Conservation (phyloP, 2,888 invertebrate genomes). For the Thysanoteuthis rhombus region DNA sequence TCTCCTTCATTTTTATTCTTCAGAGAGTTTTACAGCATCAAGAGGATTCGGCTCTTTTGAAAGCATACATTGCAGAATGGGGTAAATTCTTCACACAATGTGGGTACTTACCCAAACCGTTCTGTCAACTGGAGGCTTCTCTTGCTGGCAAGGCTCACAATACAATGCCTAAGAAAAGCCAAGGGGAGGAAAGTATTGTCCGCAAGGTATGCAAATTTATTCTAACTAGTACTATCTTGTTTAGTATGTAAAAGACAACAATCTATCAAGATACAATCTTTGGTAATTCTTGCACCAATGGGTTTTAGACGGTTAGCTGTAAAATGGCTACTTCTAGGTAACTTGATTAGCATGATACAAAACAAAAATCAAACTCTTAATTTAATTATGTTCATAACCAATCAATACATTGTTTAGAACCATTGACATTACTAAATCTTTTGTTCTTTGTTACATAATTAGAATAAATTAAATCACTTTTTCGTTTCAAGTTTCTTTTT, state of each 20-base stretch:
- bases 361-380: too few species aligned
- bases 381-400: too few species aligned
- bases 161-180: constrained; percentile 71
- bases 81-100: constrained; percentile 97
- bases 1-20: constrained; percentile 35
- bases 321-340: too few species aligned
- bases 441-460: too few species aligned
- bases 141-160: constrained; percentile 78
- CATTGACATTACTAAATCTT: too few species aligned
- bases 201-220: constrained; percentile 73
- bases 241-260: neutral
- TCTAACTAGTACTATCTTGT: neutral
- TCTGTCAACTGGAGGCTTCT: constrained; percentile 88
- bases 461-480: too few species aligned
- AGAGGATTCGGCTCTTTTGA: constrained; percentile 93
- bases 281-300: too few species aligned
- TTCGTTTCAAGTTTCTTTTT: too few species aligned
- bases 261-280: too few species aligned
- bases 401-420: too few species aligned
- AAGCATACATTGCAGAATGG: constrained; percentile 98
- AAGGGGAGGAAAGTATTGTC: constrained; percentile 88
- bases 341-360: too few species aligned
- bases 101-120: constrained; percentile 94
- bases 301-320: too few species aligned
- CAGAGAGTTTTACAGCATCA: constrained; percentile 86